A percentile compares a stretch with the other conserved stretches of the same genome.
These are phyloP conservation scores for Drosophila bunnanda DNA, from an alignment of 2,888 invertebrate species.

Conservation along the genomic window DNA sequence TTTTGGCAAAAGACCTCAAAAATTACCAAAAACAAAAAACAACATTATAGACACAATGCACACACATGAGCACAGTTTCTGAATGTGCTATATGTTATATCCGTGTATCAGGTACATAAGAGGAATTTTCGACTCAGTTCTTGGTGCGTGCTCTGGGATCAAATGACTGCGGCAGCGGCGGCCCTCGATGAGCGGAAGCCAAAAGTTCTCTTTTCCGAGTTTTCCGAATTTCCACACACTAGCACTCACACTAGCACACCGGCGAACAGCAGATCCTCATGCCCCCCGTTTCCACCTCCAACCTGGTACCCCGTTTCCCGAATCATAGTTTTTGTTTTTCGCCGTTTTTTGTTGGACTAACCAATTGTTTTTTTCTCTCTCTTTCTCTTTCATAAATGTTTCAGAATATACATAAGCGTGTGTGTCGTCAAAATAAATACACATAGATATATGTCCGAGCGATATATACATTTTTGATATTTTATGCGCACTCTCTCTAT, in stretches of 20 bases:
- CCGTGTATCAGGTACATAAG: conserved; percentile 58
- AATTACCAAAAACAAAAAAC: neutral
- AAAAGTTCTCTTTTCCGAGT: conserved; percentile 35
- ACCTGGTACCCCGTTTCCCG: conserved; percentile 41
- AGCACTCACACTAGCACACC: conserved; percentile 21
- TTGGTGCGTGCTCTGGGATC: conserved; percentile 64
- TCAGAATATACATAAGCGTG: conserved; percentile 76
- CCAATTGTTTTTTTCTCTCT: conserved; percentile 73
- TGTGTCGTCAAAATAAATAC: conserved; percentile 64
- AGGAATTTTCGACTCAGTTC: conserved; percentile 54
- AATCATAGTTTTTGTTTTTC: conserved; percentile 50
- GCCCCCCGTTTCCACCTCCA: conserved; percentile 36
- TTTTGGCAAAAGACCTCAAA: conserved; percentile 76
- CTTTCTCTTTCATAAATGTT: conserved; percentile 74
- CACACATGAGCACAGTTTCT: conserved; percentile 39
- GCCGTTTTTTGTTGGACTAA: conserved; percentile 68
- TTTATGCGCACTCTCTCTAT: conserved; percentile 45
- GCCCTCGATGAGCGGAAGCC: conserved; percentile 29
- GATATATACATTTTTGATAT: conserved; percentile 48
- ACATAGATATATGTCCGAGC: conserved; percentile 39
- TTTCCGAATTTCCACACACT: conserved; percentile 42
- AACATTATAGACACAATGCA: conserved; percentile 52
- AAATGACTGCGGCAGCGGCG: conserved; percentile 69
- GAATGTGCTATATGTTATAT: conserved; percentile 41
- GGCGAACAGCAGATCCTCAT: conserved; percentile 18